Conservation (phyloP, 2,113 vertebrate species). For the Sarotherodon lohbergeri region DNA sequence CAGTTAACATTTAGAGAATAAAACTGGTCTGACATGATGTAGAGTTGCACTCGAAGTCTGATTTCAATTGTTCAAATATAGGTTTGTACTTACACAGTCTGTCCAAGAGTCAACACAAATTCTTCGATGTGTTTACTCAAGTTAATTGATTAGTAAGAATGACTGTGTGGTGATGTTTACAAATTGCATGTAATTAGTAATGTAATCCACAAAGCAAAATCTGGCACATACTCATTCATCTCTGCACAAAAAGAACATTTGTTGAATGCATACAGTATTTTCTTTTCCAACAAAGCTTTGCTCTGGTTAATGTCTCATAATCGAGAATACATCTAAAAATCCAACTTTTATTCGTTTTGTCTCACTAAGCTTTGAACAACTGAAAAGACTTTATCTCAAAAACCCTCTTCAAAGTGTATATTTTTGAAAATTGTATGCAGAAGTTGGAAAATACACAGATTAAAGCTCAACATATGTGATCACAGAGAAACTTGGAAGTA, state of each 20-base stretch:
- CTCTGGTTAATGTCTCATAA: no score
- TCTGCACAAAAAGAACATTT: not conserved
- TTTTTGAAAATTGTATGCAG: not conserved
- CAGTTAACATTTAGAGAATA: not conserved
- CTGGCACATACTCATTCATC: not conserved
- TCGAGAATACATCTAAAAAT: not conserved
- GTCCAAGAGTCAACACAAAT: not conserved
- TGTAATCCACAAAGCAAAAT: not conserved
- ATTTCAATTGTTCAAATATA: not conserved
- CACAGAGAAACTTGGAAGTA: not conserved
- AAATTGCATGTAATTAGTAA: not conserved
- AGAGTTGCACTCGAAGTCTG: not conserved
- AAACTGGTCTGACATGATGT: not conserved
- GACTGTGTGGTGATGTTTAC: not conserved
- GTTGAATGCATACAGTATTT: not conserved
- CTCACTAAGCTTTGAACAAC: not conserved
- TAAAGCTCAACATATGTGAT: not conserved
- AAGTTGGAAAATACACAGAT: not conserved
- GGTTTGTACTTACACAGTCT: not conserved
- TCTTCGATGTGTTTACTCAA: not conserved
- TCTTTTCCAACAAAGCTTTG: not conserved
- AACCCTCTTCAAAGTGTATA: not conserved
- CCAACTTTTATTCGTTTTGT: not conserved
- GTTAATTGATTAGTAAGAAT: not conserved
- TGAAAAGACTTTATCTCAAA: not conserved